These are phyloP conservation scores for Drosophila gunungcola DNA, from an alignment of 1,140 invertebrate species.

Conservation along the genomic window DNA sequence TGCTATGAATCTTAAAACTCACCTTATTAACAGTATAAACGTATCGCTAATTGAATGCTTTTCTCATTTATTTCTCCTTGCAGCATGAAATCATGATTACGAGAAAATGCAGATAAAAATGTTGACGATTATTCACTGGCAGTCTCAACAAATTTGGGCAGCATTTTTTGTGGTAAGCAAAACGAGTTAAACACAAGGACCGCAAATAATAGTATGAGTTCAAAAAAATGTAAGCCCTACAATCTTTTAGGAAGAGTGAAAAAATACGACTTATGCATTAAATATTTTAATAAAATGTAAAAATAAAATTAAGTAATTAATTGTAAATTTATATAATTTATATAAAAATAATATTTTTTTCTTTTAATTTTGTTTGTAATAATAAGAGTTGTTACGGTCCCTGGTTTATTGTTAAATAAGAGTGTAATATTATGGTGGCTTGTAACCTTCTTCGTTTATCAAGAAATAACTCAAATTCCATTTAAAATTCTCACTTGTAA, in stretches of 20 bases:
- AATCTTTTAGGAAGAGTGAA: too few species aligned
- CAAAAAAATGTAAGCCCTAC: too few species aligned
- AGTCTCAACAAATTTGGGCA: slow-evolving; percentile 60
- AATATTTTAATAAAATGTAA: neutral
- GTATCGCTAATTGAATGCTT: neutral
- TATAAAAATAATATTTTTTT: neutral
- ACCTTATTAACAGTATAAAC: neutral
- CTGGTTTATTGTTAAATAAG: too few species aligned
- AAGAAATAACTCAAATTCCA: too few species aligned
- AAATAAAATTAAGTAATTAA: too few species aligned
- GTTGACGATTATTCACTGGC: slow-evolving; percentile 63
- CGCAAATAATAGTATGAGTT: too few species aligned
- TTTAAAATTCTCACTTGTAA: slow-evolving; percentile 3
- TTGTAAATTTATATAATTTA: neutral
- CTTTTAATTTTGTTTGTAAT: too few species aligned
- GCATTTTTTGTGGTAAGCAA: slow-evolving; percentile 71
- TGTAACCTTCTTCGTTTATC: too few species aligned
- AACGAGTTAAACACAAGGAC: too few species aligned
- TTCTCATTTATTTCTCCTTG: neutral
- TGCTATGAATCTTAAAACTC: neutral
- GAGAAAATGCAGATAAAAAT: slow-evolving; percentile 81
- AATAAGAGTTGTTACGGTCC: too few species aligned
- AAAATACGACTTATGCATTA: too few species aligned
- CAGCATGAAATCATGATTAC: slow-evolving; percentile 76
- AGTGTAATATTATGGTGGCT: too few species aligned